Evolutionary conservation across 1,140 invertebrate genomes (phyloP).

Genomic region (Sipha flava): DNA sequence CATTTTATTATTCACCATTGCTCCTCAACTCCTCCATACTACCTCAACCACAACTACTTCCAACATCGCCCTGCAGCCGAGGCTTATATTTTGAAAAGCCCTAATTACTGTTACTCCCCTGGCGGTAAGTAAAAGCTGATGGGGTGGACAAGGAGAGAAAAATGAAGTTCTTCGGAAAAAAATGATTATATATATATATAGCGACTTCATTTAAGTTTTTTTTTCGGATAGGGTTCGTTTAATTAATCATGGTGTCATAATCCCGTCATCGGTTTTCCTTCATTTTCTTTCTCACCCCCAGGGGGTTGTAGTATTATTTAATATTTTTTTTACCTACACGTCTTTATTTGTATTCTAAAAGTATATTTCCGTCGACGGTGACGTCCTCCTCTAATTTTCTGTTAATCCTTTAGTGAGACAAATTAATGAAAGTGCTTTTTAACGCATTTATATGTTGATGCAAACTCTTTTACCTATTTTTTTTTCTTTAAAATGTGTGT

Average conservation of each 20-base stretch:
- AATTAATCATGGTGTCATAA: slow-evolving; percentile 31
- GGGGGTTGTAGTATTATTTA: neutral
- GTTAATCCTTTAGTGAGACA: slow-evolving; percentile 5
- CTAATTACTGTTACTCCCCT: neutral
- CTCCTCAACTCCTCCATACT: neutral
- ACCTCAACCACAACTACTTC: no score
- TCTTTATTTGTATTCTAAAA: slow-evolving; percentile 9
- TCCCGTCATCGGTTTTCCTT: neutral
- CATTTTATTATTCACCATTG: neutral
- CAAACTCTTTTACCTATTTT: neutral
- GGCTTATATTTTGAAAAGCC: neutral
- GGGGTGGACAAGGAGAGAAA: neutral
- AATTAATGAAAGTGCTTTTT: slow-evolving; percentile 17
- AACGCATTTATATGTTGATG: neutral
- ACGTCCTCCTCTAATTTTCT: neutral
- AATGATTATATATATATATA: neutral
- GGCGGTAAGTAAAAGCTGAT: neutral
- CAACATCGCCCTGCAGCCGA: neutral
- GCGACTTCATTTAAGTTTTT: slow-evolving; percentile 5
- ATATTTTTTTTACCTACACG: neutral
- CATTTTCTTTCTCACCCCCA: neutral
- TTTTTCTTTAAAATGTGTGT: neutral
- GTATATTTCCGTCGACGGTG: neutral
- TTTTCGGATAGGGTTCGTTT: neutral
- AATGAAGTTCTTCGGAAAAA: neutral